Evolutionary conservation across 2,888 invertebrate species (phyloP).

Genomic region (Acrobasis suavella): DNA sequence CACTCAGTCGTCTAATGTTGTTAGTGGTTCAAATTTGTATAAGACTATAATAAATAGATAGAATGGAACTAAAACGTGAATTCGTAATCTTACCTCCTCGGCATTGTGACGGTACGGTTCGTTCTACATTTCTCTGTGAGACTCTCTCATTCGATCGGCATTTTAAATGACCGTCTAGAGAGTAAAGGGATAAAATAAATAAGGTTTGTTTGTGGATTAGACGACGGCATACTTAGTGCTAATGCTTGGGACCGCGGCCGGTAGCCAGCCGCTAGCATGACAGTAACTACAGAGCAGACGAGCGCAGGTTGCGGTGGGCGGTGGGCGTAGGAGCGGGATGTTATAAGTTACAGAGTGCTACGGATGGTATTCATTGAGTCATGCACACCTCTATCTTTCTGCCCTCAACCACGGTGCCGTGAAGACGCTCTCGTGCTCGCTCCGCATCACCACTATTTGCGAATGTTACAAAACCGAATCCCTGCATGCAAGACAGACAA

Average conservation of each 20-base stretch:
- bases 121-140: conserved; percentile 83
- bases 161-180: conserved; percentile 87
- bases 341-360: conserved; percentile 85
- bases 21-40: conserved; percentile 36
- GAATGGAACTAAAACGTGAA: conserved; percentile 64
- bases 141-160: conserved; percentile 82
- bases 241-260: conserved; percentile 49
- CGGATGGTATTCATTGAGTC: conserved; percentile 86
- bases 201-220: conserved; percentile 80
- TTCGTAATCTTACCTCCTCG: conserved; percentile 78
- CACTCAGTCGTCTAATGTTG: conserved; percentile 37
- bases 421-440: conserved; percentile 99
- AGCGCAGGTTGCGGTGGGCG: conserved; percentile 79
- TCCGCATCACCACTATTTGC: conserved; percentile 99
- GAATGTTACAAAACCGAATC: conserved; percentile 99
- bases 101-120: conserved; percentile 79
- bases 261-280: conserved; percentile 65
- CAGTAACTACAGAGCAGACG: conserved; percentile 82
- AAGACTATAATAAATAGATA: conserved; percentile 44
- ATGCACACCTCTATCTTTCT: conserved; percentile 99
- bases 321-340: conserved; percentile 83
- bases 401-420: conserved; percentile 99
- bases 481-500: conserved; percentile 99
- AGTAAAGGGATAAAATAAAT: conserved; percentile 84
- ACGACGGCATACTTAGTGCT: conserved; percentile 74